Evolutionary conservation across 2,113 vertebrate genomes (phyloP).

Genomic region (Andinoacara biseriatus): DNA sequence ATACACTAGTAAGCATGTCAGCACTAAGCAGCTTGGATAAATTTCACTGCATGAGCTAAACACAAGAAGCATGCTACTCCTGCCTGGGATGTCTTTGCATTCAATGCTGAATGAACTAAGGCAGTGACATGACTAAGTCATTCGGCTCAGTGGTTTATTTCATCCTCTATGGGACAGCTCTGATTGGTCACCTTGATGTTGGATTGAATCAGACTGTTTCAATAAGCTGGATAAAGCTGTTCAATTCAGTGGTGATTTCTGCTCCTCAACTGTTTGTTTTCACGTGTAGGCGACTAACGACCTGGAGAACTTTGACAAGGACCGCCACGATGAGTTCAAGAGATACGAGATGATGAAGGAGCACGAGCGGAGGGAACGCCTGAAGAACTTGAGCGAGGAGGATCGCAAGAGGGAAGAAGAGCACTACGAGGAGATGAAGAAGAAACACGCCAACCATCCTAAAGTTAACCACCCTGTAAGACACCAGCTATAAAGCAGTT

Average conservation of each 20-base stretch:
- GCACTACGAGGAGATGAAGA: slow-evolving; percentile 90
- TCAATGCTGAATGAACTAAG: not conserved
- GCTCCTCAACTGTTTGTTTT: not conserved
- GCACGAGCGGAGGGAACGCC: slow-evolving; percentile 88
- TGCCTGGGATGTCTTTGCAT: not conserved
- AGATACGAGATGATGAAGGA: slow-evolving; percentile 95
- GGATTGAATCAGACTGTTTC: not conserved
- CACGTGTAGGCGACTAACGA: slow-evolving; percentile 85
- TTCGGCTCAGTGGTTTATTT: not conserved
- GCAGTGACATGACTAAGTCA: not conserved
- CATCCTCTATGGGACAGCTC: not conserved
- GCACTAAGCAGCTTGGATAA: not conserved
- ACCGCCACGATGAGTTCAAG: slow-evolving; percentile 92
- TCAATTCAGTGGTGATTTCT: not conserved
- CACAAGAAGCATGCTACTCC: not conserved
- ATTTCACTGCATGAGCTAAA: not conserved
- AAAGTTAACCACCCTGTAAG: slow-evolving; percentile 96
- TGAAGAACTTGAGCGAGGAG: slow-evolving; percentile 88
- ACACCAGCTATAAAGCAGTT: not conserved
- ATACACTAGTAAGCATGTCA: not conserved
- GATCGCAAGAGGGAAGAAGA: slow-evolving; percentile 87
- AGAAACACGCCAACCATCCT: slow-evolving; percentile 90
- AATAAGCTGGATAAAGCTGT: not conserved
- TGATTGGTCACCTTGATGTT: not conserved
- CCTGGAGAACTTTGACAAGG: slow-evolving; percentile 90